Percentiles rank a stretch among this genome's conserved stretches.
Conservation (phyloP, 2,797 vertebrate species). For the Vespertilio murinus region DNA sequence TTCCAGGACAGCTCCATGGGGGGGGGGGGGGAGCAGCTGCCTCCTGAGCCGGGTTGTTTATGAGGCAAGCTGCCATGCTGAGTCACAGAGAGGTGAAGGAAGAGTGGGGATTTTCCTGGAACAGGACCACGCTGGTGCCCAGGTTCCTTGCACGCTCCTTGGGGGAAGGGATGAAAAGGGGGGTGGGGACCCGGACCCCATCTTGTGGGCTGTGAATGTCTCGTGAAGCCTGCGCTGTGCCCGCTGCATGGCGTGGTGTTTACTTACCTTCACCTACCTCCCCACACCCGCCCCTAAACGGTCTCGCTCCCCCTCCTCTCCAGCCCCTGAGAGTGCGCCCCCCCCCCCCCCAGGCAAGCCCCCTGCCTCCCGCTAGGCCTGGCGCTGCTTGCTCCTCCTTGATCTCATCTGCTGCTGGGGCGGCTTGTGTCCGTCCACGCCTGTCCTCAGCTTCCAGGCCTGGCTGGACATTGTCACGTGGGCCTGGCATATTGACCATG, state of each 20-base stretch:
- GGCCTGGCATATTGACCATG: neutral
- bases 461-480: neutral
- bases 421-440: neutral
- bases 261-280: neutral
- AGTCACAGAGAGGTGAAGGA: neutral
- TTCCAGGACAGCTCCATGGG: neutral
- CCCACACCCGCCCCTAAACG: neutral
- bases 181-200: neutral
- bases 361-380: neutral
- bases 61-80: neutral
- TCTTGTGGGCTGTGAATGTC: neutral
- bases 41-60: neutral
- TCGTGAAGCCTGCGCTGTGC: neutral
- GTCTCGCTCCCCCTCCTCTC: neutral
- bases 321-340: neutral
- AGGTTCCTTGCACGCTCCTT: neutral
- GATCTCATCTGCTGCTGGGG: neutral
- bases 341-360: neutral
- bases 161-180: neutral
- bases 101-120: neutral
- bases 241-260: rapidly evolving
- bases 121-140: rapidly evolving
- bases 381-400: neutral
- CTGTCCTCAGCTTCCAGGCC: neutral
- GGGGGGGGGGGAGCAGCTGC: neutral